A percentile compares a stretch with the other conserved stretches of the same genome.
Conservation (phyloP, 2,113 vertebrate genomes). For the Cyanoramphus novaezelandiae region DNA sequence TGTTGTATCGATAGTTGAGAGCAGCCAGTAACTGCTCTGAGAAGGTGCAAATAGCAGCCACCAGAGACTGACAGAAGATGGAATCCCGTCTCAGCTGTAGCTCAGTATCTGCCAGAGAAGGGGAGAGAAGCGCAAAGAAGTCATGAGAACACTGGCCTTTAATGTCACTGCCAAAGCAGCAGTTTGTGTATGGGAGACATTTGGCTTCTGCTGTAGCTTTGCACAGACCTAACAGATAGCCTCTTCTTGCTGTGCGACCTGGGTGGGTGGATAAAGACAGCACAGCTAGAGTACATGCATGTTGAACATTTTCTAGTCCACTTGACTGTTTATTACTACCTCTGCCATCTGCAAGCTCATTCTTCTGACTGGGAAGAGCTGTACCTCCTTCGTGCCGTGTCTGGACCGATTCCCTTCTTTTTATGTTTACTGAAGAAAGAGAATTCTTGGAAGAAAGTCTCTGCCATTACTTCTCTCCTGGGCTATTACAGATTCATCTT, state of each 20-base stretch:
- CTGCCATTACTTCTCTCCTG: background rate
- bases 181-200: accelerated
- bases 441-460: constrained; percentile 1
- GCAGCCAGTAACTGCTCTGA: constrained; percentile 92
- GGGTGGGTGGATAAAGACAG: background rate
- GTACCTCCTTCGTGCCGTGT: background rate
- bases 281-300: background rate
- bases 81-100: constrained; percentile 91
- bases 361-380: background rate
- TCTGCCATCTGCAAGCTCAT: background rate
- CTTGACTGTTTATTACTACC: background rate
- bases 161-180: background rate
- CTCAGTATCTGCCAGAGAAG: constrained; percentile 82
- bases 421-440: background rate
- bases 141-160: background rate
- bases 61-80: constrained; percentile 93
- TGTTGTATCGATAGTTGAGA: constrained; percentile 90
- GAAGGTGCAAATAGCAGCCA: constrained; percentile 88
- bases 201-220: background rate
- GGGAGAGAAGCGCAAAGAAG: background rate
- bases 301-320: background rate
- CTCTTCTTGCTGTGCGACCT: background rate
- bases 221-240: background rate
- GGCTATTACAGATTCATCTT: constrained; percentile 15
- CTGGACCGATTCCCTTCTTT: background rate